Evolutionary conservation across 2,888 invertebrate genomes (phyloP).

Genomic region (Seira ritae): DNA sequence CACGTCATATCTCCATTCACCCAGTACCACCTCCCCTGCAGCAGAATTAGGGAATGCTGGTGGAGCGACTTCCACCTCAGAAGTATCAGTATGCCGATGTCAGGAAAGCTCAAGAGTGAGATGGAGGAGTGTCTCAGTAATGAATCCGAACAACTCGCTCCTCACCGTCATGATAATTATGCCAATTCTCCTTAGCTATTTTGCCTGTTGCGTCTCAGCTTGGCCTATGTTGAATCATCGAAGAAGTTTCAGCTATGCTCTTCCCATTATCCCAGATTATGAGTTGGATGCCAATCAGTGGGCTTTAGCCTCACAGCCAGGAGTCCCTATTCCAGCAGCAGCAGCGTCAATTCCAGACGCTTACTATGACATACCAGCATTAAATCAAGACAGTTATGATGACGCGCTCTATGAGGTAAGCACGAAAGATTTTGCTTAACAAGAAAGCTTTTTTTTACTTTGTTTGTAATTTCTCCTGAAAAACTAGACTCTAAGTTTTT

Average conservation of each 20-base stretch:
- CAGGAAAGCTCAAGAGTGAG: conserved; percentile 9
- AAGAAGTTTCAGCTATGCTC: conserved; percentile 54
- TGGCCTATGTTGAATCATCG: conserved; percentile 65
- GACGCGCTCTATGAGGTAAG: conserved; percentile 49
- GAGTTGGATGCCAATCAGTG: conserved; percentile 48
- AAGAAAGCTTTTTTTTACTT: too few species aligned
- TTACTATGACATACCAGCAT: conserved; percentile 42
- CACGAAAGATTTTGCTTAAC: too few species aligned
- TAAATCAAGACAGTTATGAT: conserved; percentile 36
- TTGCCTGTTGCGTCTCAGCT: conserved; percentile 71
- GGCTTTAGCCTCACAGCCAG: conserved; percentile 55
- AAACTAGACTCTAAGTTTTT: too few species aligned
- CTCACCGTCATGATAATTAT: conserved; percentile 40
- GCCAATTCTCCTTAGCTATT: conserved; percentile 50
- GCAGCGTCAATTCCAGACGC: too few species aligned
- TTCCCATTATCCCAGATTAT: conserved; percentile 31
- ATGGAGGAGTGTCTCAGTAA: conserved; percentile 22
- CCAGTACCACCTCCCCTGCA: too few species aligned
- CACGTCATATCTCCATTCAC: too few species aligned
- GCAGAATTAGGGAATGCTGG: not conserved
- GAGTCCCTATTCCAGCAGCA: too few species aligned
- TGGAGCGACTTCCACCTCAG: conserved; percentile 11
- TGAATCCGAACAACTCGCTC: conserved; percentile 27
- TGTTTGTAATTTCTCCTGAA: too few species aligned
- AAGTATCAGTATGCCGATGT: conserved; percentile 31